Evolutionary conservation across 2,888 invertebrate species (phyloP), one percentile per base, ranked within the genome.

Genomic region (Orthosia gothica): DNA sequence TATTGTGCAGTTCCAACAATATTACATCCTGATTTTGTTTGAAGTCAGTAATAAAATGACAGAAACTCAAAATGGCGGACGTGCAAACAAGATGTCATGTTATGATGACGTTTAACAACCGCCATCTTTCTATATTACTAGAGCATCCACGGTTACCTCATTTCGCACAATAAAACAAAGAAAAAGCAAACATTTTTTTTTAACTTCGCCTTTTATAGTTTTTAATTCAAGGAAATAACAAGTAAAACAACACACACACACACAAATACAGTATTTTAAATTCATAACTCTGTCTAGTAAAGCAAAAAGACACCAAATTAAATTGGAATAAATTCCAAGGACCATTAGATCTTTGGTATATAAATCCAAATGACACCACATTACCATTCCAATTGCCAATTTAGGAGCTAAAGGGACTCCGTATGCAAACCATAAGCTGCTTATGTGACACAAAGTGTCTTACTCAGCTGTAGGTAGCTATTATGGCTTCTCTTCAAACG

Each of bases 351-450:
- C 63, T 79, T 57, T 79, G 79, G 73, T 58, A 52, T 62, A 79
- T 76, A 73, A 63, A 76, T 79, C 72, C 72, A 72, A 76, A 76
- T 18, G 79, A n/a, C 23, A 72, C 15, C 47, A 52, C 57, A 79
- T 76, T 76, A 63, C 73, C 63, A 58, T 73, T 52, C 73, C 76
- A 79, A 76, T 72, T 79, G 73, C 32, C 73, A 76, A 76, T 76
- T 79, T 76, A 47, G 79, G 79, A 78, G 76, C 45, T 63, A 20
- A 71, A 50, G 47, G n/a, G 57, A 58, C 62, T 63, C 26, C 57
- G 62, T 79, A 76, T 76, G 79, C 62, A 72, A 76, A 76, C 79
- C 79, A 76, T 79, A 79, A 73, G 63, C 79, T 15, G 45, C 63
- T 76, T 79, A 76, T 57, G 79, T n/a, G 63, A 16, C 73, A 58